phyloP scores from a whole-genome alignment of 2,888 invertebrate genomes.

The Caenorhabditis drosophilae region DNA sequence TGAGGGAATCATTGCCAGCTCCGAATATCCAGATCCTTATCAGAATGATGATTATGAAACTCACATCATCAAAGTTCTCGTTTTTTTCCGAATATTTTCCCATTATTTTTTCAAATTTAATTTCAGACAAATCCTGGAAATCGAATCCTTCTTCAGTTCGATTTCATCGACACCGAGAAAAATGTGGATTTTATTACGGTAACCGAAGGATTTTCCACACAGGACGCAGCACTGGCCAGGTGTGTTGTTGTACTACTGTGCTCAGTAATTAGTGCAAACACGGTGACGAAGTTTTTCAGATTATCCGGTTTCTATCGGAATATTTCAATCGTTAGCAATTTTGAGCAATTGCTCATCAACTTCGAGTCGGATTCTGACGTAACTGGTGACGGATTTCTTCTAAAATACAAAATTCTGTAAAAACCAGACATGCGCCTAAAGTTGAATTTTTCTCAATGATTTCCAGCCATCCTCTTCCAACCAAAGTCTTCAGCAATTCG shows the following conservation, averaged over 20 bases:
- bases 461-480: slow-evolving; percentile 9
- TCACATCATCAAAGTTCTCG: slow-evolving; percentile 12
- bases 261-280: too few species aligned
- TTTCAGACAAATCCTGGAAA: slow-evolving; percentile 4
- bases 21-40: slow-evolving; percentile 16
- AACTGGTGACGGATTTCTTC: slow-evolving; percentile 9
- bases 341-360: slow-evolving; percentile 16
- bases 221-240: too few species aligned
- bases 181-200: slow-evolving; percentile 29
- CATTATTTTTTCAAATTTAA: neutral
- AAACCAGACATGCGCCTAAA: neutral
- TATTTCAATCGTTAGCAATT: slow-evolving; percentile 16
- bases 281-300: neutral
- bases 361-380: slow-evolving; percentile 22
- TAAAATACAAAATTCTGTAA: slow-evolving; percentile 24
- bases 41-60: slow-evolving; percentile 24
- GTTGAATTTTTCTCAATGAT: too few species aligned
- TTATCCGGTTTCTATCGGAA: slow-evolving; percentile 20
- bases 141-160: slow-evolving; percentile 29
- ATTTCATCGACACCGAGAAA: slow-evolving; percentile 26
- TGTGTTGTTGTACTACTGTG: too few species aligned
- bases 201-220: slow-evolving; percentile 11
- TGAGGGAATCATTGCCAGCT: slow-evolving; percentile 12
- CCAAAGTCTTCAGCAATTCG: slow-evolving; percentile 15
- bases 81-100: neutral